Conservation (phyloP, 2,797 vertebrate species). For the Stomatorhinus walkeri region DNA sequence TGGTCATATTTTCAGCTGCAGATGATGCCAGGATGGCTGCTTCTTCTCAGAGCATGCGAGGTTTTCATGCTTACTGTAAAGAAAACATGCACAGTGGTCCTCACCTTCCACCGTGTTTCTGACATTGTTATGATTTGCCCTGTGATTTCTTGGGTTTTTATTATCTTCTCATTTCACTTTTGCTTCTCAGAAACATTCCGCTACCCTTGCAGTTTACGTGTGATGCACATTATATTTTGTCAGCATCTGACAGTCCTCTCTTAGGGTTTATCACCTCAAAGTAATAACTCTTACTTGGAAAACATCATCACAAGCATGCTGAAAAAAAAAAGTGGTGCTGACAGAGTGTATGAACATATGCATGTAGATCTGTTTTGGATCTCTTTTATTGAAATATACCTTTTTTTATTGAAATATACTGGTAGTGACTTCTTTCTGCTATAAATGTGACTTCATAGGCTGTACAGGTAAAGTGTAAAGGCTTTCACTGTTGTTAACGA, state of each 20-base stretch:
- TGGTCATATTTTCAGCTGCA: slow-evolving; percentile 24
- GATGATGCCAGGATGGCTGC: not conserved
- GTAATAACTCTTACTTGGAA: slow-evolving; percentile 31
- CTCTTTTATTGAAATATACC: not conserved
- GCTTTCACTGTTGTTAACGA: not conserved
- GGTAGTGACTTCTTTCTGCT: not conserved
- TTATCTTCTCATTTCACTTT: slow-evolving; percentile 48
- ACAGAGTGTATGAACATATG: not conserved
- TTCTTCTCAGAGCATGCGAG: not conserved
- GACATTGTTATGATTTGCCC: slow-evolving; percentile 35
- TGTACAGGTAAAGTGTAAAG: not conserved
- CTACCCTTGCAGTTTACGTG: slow-evolving; percentile 44
- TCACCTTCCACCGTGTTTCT: slow-evolving; percentile 28
- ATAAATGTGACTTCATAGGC: not conserved
- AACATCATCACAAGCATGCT: slow-evolving; percentile 12
- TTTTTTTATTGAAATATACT: not conserved
- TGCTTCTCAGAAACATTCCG: slow-evolving; percentile 54
- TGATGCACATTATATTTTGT: slow-evolving; percentile 43
- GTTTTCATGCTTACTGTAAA: not conserved
- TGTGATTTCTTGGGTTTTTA: slow-evolving; percentile 20
- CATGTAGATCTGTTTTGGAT: not conserved
- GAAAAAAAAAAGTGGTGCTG: not conserved
- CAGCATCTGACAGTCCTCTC: slow-evolving; percentile 36
- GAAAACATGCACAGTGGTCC: slow-evolving; percentile 15
- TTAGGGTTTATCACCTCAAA: slow-evolving; percentile 36